A percentile compares a stretch with the other conserved stretches of the same genome.
Conservation (phyloP, 2,113 vertebrate species). For the Opisthocomus hoazin region DNA sequence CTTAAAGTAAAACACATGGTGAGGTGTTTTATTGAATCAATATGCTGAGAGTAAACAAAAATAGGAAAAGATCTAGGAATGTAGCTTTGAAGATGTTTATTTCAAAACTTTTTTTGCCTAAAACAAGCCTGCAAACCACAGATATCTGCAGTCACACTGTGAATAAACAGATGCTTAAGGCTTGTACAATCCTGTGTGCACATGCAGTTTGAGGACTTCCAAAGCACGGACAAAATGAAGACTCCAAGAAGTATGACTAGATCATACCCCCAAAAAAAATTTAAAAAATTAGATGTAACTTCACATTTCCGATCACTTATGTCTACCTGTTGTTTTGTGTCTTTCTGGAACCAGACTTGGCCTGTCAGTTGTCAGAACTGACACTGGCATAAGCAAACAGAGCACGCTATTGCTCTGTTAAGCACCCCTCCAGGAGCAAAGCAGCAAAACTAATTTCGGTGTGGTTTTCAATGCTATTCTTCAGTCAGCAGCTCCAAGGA, state of each 20-base stretch:
- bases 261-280: neutral
- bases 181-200: neutral
- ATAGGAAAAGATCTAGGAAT: neutral
- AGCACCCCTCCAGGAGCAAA: neutral
- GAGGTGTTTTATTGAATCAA: neutral
- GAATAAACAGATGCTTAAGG: neutral
- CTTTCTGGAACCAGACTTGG: neutral
- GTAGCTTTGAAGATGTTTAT: neutral
- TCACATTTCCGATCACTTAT: neutral
- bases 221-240: neutral
- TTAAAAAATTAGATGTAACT: neutral
- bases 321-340: neutral
- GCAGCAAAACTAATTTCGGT: neutral
- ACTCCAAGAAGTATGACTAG: neutral
- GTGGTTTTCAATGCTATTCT: neutral
- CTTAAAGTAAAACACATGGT: neutral
- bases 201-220: neutral
- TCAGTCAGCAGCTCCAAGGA: neutral
- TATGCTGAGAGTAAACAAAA: neutral
- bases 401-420: fast-evolving
- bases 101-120: neutral
- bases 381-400: neutral
- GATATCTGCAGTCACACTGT: neutral
- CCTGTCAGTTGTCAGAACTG: neutral
- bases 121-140: neutral